These are phyloP conservation scores for Synergus laeviventris DNA, from an alignment of 2,888 invertebrate species.

Conservation along the genomic window DNA sequence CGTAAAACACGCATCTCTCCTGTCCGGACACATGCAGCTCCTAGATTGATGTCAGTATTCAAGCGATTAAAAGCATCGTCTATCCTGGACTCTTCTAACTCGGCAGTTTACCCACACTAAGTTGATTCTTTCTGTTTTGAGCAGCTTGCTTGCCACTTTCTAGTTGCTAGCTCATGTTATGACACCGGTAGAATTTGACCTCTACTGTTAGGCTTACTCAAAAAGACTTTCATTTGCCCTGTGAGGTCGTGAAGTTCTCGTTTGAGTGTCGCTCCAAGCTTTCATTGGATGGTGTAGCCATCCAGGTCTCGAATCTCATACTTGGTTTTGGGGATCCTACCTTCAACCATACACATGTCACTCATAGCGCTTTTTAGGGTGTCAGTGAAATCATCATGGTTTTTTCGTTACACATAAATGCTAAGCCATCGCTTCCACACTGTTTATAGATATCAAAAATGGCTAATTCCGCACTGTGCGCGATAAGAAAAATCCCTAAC, in stretches of 20 bases:
- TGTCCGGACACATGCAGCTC: slow-evolving; percentile 29
- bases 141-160: slow-evolving; percentile 19
- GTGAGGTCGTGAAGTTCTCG: slow-evolving; percentile 11
- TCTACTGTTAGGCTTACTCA: slow-evolving; percentile 14
- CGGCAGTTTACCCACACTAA: slow-evolving; percentile 40
- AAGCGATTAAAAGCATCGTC: slow-evolving; percentile 37
- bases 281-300: neutral
- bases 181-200: slow-evolving; percentile 32
- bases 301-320: slow-evolving; percentile 39
- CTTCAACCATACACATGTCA: neutral
- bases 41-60: slow-evolving; percentile 38
- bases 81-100: neutral
- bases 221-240: slow-evolving; percentile 10
- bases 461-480: too few relatives aligned
- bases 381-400: slow-evolving; percentile 7
- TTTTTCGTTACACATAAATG: too few relatives aligned
- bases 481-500: too few relatives aligned
- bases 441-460: too few relatives aligned
- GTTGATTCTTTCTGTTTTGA: neutral
- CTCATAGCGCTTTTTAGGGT: slow-evolving; percentile 29
- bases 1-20: slow-evolving; percentile 46
- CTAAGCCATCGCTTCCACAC: too few relatives aligned
- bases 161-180: slow-evolving; percentile 4
- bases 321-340: slow-evolving; percentile 9
- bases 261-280: slow-evolving; percentile 23